Percentiles rank a stretch among this genome's conserved stretches.
These are phyloP conservation scores for Axis porcinus DNA, from an alignment of 2,113 vertebrate species.

Conservation along the genomic window DNA sequence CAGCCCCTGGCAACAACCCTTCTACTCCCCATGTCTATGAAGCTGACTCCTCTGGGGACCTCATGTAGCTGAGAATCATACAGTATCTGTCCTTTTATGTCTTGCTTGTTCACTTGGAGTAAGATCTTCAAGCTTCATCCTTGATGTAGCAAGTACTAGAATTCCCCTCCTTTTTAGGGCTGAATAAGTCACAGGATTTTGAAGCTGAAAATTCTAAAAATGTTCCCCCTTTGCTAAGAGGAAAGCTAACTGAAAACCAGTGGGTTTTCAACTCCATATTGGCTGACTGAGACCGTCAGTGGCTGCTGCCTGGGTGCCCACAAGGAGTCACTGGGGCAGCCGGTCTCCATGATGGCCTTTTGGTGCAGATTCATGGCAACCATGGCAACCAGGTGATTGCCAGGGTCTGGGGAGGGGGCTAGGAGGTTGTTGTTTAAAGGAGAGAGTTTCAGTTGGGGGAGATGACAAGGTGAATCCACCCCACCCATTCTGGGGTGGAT, in stretches of 20 bases:
- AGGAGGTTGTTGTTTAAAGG: background rate
- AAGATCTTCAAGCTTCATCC: background rate
- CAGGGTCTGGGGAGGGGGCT: background rate
- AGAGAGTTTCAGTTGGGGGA: background rate
- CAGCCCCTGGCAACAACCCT: accelerated
- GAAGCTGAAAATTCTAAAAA: background rate
- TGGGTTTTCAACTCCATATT: background rate
- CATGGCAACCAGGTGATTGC: background rate
- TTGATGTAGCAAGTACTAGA: background rate
- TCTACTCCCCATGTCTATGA: background rate
- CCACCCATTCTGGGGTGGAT: background rate
- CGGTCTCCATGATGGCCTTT: background rate
- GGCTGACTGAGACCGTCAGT: background rate
- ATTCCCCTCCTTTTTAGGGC: background rate
- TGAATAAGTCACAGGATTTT: background rate
- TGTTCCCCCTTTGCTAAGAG: background rate
- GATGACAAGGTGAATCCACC: background rate
- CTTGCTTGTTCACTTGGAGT: accelerated
- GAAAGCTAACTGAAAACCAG: background rate
- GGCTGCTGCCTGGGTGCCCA: background rate
- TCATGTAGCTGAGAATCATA: accelerated
- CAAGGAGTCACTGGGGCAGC: too few species aligned
- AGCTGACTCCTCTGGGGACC: too few species aligned
- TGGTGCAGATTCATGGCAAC: background rate
- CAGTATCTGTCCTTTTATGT: background rate